Percentiles rank a stretch among this genome's conserved stretches.
Conservation (phyloP, 2,888 invertebrate genomes). For the Zhuqinia jingwanae region DNA sequence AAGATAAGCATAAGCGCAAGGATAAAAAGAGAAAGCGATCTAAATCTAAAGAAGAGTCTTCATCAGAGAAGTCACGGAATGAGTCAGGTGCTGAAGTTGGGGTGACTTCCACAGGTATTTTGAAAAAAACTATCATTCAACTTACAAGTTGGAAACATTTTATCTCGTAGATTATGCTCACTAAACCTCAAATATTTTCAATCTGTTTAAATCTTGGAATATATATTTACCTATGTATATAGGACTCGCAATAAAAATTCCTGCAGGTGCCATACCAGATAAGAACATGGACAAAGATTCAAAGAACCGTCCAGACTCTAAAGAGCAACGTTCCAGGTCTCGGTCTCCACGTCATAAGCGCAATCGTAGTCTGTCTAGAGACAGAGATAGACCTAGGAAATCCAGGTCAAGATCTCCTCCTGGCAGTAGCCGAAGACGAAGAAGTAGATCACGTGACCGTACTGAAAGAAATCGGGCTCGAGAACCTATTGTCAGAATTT, state of each 20-base stretch:
- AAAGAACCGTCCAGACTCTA: slow-evolving; percentile 43
- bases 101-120: slow-evolving; percentile 70
- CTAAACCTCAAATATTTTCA: too few species aligned
- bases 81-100: slow-evolving; percentile 50
- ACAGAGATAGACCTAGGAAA: neutral
- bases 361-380: slow-evolving; percentile 55
- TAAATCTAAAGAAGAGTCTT: slow-evolving; percentile 14
- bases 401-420: slow-evolving; percentile 58
- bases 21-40: slow-evolving; percentile 50
- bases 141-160: too few species aligned
- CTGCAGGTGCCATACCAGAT: slow-evolving; percentile 58
- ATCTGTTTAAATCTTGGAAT: too few species aligned
- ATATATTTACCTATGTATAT: neutral
- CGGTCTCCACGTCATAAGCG: slow-evolving; percentile 44
- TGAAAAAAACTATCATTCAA: neutral
- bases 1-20: neutral
- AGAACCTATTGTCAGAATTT: slow-evolving; percentile 61
- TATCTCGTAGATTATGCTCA: too few species aligned
- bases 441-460: slow-evolving; percentile 26
- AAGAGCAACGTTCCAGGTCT: slow-evolving; percentile 55
- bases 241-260: slow-evolving; percentile 75
- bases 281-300: neutral
- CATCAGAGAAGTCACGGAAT: slow-evolving; percentile 25
- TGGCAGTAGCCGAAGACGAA: neutral
- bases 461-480: slow-evolving; percentile 69